Evolutionary conservation across 2,888 invertebrate genomes (phyloP), one percentile per base, ranked within the genome.

Genomic region (Hypsopygia costalis): DNA sequence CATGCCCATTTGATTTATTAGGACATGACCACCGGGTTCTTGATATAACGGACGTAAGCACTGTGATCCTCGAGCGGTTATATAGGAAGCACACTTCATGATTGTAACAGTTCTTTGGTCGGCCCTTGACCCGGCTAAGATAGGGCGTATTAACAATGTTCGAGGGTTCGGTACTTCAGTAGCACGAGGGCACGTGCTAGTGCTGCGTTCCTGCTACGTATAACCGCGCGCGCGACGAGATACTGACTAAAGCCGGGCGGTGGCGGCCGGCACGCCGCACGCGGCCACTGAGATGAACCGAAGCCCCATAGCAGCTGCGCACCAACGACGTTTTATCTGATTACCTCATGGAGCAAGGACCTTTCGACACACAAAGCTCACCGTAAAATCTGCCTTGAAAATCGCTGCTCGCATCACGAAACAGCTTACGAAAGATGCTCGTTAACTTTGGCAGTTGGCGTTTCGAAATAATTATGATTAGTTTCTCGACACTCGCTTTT

Each of bases 331-430:
- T 67, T 75, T 75, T 79, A 81, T 81, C 79, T 74, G 81, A 82
- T 85, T 85, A 85, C 81, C 75, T 78, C 81, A 78, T 74, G 76
- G 83, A 72, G 78, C 82, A 87, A 86, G 85, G 86, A 87, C 86
- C 86, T 82, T 85, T 78, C 83, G 75, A 74, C 77, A 69, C 58
- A 77, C 71, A 76, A 77, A 81, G 76, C 77, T 76, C 74, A 58
- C 78, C 79, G 80, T 79, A 78, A 81, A 85, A 83, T 81, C 53
- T 63, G 77, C 83, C 82, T 79, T 83, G 82, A 78, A 78, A 81
- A 81, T 80, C 65, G 58, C 62, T 63, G 61, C 54, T 53, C 57
- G 58, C 51, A 62, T 65, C 73, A 71, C 68, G 68, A 78, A 78
- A 70, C 74, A 48, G 62, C 58, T 81, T 81, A 63, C 69, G 66